Evolutionary conservation across 2,113 vertebrate species (phyloP).

Genomic region (Burhinus oedicnemus): DNA sequence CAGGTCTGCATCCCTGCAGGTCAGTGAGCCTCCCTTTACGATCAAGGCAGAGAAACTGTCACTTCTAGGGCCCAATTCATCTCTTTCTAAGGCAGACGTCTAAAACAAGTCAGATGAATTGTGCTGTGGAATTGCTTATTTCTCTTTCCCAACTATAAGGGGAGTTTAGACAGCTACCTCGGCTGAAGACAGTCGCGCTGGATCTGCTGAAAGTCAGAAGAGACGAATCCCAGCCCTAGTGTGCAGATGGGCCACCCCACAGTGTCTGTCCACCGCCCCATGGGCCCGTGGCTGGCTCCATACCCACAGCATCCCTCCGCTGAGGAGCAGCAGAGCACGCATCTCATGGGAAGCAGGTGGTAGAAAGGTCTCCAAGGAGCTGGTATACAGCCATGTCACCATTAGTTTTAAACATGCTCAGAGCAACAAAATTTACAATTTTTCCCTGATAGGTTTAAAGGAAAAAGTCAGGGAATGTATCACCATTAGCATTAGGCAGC

Average conservation of each 20-base stretch:
- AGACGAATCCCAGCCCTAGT: not conserved
- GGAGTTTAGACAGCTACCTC: not conserved
- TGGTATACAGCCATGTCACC: rapidly evolving
- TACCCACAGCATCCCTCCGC: not conserved
- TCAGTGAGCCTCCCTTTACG: not conserved
- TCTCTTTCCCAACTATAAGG: not conserved
- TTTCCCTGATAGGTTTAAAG: not conserved
- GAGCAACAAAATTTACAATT: not conserved
- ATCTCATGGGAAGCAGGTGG: not conserved
- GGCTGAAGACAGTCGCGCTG: not conserved
- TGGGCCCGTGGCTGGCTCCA: rapidly evolving
- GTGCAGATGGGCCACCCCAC: not conserved
- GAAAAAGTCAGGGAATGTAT: not conserved
- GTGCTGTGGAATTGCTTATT: conserved; percentile 18
- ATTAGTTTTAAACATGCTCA: not conserved
- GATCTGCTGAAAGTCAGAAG: not conserved
- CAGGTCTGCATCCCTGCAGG: not conserved
- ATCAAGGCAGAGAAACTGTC: conserved; percentile 29
- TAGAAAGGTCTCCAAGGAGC: not conserved
- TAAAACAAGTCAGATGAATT: conserved; percentile 26
- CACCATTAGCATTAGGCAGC: not conserved
- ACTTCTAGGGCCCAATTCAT: not conserved
- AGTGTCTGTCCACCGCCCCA: not conserved
- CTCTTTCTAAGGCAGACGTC: not conserved
- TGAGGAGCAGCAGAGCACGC: not conserved